phyloP scores from a whole-genome alignment of 2,888 invertebrate species.

The Podabrus alpinus region DNA sequence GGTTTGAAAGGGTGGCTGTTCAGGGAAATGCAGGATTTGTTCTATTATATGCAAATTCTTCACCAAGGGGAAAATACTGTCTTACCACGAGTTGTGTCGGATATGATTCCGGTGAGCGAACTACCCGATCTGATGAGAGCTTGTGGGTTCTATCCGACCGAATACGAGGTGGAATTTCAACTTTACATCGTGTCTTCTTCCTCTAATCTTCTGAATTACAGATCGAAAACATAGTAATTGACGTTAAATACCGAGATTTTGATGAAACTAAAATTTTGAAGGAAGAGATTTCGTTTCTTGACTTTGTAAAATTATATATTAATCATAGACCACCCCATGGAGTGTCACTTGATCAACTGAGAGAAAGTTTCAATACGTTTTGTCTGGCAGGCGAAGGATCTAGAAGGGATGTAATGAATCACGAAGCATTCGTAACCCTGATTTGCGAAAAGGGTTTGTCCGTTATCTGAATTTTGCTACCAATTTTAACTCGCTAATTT shows the following conservation, averaged over 20 bases:
- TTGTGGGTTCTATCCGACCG: conserved; percentile 74
- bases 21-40: conserved; percentile 72
- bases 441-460: conserved; percentile 38
- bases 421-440: conserved; percentile 39
- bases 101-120: conserved; percentile 66
- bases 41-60: conserved; percentile 77
- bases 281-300: conserved; percentile 67
- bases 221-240: conserved; percentile 65
- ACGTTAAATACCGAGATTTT: conserved; percentile 61
- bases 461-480: not conserved
- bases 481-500: conserved; percentile 1
- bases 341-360: conserved; percentile 56
- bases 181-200: too few relatives aligned
- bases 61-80: conserved; percentile 72
- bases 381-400: conserved; percentile 42
- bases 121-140: conserved; percentile 76
- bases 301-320: conserved; percentile 67
- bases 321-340: conserved; percentile 69
- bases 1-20: conserved; percentile 73
- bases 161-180: conserved; percentile 65
- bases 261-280: conserved; percentile 53
- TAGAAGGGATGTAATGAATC: conserved; percentile 36
- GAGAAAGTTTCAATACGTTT: conserved; percentile 58
- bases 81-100: conserved; percentile 63
- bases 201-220: conserved; percentile 40